A percentile compares a stretch with the other conserved stretches of the same genome.
Evolutionary conservation across 2,888 invertebrate species (phyloP).

Genomic region (Folsomia manolachei): DNA sequence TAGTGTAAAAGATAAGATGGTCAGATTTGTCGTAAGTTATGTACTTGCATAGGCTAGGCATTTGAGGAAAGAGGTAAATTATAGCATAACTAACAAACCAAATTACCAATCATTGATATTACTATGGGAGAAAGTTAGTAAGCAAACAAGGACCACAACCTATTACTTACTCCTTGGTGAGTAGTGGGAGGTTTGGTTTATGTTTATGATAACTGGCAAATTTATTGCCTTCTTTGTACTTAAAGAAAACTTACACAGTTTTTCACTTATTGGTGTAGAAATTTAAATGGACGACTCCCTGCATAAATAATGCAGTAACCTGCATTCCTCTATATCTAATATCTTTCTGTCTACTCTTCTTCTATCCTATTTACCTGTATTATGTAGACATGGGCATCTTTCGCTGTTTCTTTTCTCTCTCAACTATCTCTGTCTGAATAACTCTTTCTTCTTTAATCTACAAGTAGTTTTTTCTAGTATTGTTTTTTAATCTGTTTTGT

Average conservation of each 20-base stretch:
- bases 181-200: too few species aligned
- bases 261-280: not conserved
- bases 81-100: too few species aligned
- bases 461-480: not conserved
- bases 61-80: not conserved
- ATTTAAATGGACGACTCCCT: not conserved
- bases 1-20: not conserved
- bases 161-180: too few species aligned
- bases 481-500: not conserved
- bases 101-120: not conserved
- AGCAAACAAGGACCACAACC: not conserved
- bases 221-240: not conserved
- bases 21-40: too few species aligned
- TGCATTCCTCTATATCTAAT: too few species aligned
- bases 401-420: not conserved
- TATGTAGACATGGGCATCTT: constrained; percentile 3
- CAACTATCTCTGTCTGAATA: constrained; percentile 1
- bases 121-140: too few species aligned
- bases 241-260: not conserved
- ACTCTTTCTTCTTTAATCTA: not conserved
- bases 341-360: not conserved
- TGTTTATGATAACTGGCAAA: not conserved
- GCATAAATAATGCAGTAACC: not conserved
- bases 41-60: not conserved
- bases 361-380: not conserved